Percentiles rank a stretch among this genome's conserved stretches.
Conservation (phyloP, 2,797 vertebrate species). For the Neostethus bicornis region DNA sequence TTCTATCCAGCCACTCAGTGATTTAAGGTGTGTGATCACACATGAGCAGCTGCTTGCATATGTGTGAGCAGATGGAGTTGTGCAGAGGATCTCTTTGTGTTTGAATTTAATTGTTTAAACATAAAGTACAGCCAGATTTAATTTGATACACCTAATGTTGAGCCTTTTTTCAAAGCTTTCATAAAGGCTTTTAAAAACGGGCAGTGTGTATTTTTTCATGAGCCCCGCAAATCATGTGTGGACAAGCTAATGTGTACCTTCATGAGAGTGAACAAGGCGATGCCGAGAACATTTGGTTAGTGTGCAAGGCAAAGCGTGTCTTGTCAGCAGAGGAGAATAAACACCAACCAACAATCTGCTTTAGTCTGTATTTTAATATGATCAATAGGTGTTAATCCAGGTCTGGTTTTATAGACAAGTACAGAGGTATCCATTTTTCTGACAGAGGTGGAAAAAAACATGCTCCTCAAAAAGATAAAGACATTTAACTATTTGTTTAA, state of each 20-base stretch:
- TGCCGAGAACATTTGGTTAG: constrained; percentile 31
- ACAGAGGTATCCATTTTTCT: constrained; percentile 32
- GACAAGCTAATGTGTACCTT: constrained; percentile 17
- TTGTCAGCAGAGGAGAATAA: constrained; percentile 33
- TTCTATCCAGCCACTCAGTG: constrained; percentile 58
- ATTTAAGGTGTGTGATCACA: constrained; percentile 64
- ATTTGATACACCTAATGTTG: background rate
- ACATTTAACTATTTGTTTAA: too few species aligned
- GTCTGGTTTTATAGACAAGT: constrained; percentile 28
- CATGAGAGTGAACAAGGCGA: constrained; percentile 37
- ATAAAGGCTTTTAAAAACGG: constrained; percentile 4
- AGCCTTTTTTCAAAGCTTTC: constrained; percentile 19
- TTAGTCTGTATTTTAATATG: constrained; percentile 46
- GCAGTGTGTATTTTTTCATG: constrained; percentile 21
- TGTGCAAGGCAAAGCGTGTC: constrained; percentile 30
- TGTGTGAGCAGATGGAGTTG: background rate
- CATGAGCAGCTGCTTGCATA: constrained; percentile 36
- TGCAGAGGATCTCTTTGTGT: background rate
- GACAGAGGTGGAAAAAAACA: too few species aligned
- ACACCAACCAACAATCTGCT: constrained; percentile 31
- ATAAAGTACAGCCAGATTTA: constrained; percentile 4
- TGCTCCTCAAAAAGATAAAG: too few species aligned
- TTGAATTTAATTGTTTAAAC: background rate
- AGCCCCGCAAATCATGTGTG: constrained; percentile 9
- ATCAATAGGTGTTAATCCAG: constrained; percentile 26